Conservation (phyloP, 2,797 vertebrate species). For the Dendrocincla tyrannina region DNA sequence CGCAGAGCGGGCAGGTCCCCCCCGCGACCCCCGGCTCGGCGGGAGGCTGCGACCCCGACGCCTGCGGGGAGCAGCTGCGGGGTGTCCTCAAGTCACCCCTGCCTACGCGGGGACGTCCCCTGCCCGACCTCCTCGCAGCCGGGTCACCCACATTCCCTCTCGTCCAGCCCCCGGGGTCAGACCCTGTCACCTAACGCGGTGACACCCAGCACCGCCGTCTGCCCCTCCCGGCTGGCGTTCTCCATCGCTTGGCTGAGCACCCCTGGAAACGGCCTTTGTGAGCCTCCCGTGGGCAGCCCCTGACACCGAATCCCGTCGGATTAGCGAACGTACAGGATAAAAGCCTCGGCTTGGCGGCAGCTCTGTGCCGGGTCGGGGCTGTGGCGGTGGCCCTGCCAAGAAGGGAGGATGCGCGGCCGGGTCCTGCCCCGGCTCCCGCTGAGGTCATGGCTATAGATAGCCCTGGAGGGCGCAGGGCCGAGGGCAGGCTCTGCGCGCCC, state of each 20-base stretch:
- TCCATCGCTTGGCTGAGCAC: neutral
- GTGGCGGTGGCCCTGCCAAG: neutral
- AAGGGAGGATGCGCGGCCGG: neutral
- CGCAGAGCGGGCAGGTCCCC: neutral
- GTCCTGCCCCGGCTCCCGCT: slow-evolving; percentile 9
- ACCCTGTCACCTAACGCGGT: neutral
- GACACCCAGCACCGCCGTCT: neutral
- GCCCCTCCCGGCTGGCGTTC: neutral
- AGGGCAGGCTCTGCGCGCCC: neutral
- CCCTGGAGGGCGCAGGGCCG: neutral
- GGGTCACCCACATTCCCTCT: neutral
- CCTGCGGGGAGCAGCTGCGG: slow-evolving; percentile 35
- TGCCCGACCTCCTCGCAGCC: neutral
- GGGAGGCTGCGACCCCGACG: neutral
- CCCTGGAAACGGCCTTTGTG: neutral
- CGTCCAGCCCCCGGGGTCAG: neutral
- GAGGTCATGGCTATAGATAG: slow-evolving; percentile 60
- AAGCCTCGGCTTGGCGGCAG: neutral
- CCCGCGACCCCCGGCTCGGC: neutral
- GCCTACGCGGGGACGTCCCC: neutral
- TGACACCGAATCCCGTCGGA: slow-evolving; percentile 5
- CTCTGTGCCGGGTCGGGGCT: neutral
- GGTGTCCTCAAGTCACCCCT: slow-evolving; percentile 45
- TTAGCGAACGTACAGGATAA: slow-evolving; percentile 4
- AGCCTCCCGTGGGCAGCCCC: neutral